Evolutionary conservation across 2,797 vertebrate species (phyloP), one percentile per base, ranked within the genome.

Genomic region (Enteromius thamalakanensis): DNA sequence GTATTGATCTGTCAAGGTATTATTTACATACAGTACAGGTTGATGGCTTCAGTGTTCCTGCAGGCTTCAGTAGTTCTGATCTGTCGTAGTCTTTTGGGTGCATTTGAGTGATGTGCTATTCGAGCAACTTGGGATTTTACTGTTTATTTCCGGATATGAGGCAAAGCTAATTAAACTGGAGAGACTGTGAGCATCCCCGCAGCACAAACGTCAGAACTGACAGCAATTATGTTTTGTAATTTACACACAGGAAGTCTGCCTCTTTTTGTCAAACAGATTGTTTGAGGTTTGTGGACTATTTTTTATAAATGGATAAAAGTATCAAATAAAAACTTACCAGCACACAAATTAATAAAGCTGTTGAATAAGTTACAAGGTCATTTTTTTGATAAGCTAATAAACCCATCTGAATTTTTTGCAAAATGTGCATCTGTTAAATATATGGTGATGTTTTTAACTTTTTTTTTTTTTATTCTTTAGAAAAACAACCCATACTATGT

Each of bases 41-140:
- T 69, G 40, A 70, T 60, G 71, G 32, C 47, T 34, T 6, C 32
- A 29, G 14, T 26, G 37, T 58, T 77, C 64, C 37, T 70, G 64
- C 34, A 55, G 60, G 34, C n/a, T n/a, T 77, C 26, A 58, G 17
- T 34, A 26, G 49, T 76, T 81, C 58, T 19, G 55, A 34, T 88
- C 84, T 85, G 86, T 79, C 23, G 47, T 65, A 83, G 75, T 67
- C 71, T 70, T 81, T 21, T 80, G 75, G 85, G 51, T 78, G 85
- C 67, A 47, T 82, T 19, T 81, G 75, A 87, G 51, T 80, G 86
- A 77, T 51, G 74, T 81, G 58, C 34, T 10, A 47, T 86, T 75
- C 51, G 70, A 69, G 34, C 62, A 75, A 58, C 49, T 58, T 49
- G 45, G 69, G 37, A 60, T 26, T 79, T 82, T 51, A 53, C 51